Conservation (phyloP, 2,113 vertebrate genomes). For the Aphelocoma coerulescens region DNA sequence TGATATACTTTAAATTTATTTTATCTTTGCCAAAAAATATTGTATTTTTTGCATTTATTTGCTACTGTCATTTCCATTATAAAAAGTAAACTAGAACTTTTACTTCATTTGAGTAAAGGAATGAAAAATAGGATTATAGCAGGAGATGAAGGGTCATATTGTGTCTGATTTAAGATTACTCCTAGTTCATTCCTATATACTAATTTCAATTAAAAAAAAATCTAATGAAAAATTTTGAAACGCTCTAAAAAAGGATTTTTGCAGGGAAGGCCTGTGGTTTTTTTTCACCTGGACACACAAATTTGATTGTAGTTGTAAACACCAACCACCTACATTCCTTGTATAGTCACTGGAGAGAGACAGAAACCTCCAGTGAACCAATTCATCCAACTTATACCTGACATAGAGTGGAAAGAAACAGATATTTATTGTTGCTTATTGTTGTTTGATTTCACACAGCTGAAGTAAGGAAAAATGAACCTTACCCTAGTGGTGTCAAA, state of each 20-base stretch:
- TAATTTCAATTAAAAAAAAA: not conserved
- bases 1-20: not conserved
- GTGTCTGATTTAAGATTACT: not conserved
- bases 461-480: not conserved
- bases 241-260: not conserved
- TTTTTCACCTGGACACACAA: not conserved
- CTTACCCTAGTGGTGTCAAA: not conserved
- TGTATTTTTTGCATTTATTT: not conserved
- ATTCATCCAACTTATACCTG: not conserved
- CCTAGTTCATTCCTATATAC: not conserved
- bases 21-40: not conserved
- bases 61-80: not conserved
- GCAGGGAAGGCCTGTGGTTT: not conserved
- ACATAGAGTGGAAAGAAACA: not conserved
- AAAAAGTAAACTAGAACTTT: not conserved
- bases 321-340: not conserved
- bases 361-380: not conserved
- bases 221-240: not conserved
- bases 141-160: not conserved
- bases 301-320: not conserved
- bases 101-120: not conserved
- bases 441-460: not conserved
- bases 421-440: not conserved
- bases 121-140: not conserved
- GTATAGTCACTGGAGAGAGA: not conserved